Evolutionary conservation across 1,140 invertebrate species (phyloP).

Genomic region (roundworm (Caenorhabditis elegans)): DNA sequence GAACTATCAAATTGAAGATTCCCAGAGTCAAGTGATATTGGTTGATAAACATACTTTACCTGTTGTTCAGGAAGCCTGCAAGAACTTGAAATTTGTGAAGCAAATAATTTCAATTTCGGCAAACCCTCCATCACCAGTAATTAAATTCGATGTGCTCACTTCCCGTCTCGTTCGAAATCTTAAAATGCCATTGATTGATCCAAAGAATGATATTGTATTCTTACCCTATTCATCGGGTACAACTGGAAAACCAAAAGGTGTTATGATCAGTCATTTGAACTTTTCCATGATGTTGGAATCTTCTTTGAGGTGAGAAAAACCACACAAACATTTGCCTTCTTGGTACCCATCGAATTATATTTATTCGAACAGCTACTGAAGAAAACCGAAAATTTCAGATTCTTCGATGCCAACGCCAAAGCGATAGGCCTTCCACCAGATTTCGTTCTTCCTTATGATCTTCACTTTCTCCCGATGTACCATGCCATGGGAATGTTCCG

Average conservation of each 20-base stretch:
- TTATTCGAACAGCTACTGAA: too few relatives aligned
- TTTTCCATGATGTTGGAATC: conserved; percentile 19
- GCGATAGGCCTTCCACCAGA: not conserved
- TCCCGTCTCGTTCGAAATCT: not conserved
- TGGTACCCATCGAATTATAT: too few relatives aligned
- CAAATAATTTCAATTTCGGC: not conserved
- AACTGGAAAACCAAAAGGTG: conserved; percentile 30
- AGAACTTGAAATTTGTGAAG: not conserved
- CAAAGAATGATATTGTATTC: conserved; percentile 6
- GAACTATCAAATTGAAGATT: conserved; percentile 35
- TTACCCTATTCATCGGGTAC: conserved; percentile 40
- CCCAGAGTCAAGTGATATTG: not conserved
- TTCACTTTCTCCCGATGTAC: conserved; percentile 32
- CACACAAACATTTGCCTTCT: too few relatives aligned
- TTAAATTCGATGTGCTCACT: not conserved
- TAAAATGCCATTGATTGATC: not conserved
- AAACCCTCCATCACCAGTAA: not conserved
- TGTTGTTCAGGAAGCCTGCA: not conserved
- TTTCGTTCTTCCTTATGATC: not conserved
- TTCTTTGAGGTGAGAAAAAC: not conserved
- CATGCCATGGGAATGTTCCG: conserved; percentile 44
- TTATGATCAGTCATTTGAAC: conserved; percentile 32
- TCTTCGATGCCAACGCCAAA: not conserved
- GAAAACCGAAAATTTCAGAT: too few relatives aligned
- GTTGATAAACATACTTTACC: not conserved